Conservation (phyloP, 1,140 invertebrate genomes). For the Stegodyphus mimosarum region DNA sequence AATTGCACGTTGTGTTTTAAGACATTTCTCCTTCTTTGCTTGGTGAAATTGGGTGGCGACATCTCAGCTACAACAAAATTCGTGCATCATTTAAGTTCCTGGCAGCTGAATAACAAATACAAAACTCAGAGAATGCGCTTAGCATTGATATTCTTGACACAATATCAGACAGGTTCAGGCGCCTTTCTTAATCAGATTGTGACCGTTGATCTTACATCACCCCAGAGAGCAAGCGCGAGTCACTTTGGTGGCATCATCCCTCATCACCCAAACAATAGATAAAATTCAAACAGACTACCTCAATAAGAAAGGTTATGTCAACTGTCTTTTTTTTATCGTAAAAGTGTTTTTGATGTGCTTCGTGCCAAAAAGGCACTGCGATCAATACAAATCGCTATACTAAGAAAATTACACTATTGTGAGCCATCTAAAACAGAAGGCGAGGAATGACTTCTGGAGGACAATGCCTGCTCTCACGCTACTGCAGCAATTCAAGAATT, state of each 20-base stretch:
- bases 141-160: not conserved
- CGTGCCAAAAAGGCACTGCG: not conserved
- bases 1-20: not conserved
- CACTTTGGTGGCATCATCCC: too few species aligned
- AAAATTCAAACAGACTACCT: too few species aligned
- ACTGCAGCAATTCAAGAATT: too few species aligned
- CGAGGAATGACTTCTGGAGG: not conserved
- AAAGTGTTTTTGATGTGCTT: not conserved
- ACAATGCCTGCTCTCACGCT: not conserved
- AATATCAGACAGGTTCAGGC: conserved; percentile 5
- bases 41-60: not conserved
- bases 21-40: not conserved
- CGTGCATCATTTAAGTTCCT: not conserved
- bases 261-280: too few species aligned
- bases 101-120: not conserved
- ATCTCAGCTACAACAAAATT: not conserved
- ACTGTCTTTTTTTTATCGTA: not conserved
- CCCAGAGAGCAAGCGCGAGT: too few species aligned
- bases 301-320: too few species aligned
- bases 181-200: not conserved
- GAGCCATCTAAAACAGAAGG: not conserved
- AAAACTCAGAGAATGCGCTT: not conserved
- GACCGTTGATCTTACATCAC: not conserved
- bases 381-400: not conserved
- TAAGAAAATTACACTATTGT: not conserved